A percentile compares a stretch with the other conserved stretches of the same genome.
These are phyloP conservation scores for Acipenser oxyrinchus DNA, from an alignment of 2,797 vertebrate genomes.

Conservation along the genomic window DNA sequence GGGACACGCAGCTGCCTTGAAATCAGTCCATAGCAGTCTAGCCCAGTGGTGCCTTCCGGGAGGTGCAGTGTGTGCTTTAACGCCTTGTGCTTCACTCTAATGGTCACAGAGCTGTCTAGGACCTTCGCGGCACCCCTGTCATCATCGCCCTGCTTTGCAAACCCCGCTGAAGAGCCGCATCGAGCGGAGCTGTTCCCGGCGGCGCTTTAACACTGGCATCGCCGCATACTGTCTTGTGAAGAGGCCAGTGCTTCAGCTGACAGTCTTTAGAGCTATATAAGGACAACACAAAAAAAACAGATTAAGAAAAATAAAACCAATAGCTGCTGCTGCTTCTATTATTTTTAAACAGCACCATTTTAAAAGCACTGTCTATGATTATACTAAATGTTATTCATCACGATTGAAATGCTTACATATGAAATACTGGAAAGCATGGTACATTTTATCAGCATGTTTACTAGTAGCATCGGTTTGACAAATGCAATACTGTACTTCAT, in stretches of 20 bases:
- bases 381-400: neutral
- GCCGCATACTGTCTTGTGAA: neutral
- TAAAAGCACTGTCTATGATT: neutral
- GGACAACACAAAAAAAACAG: conserved; percentile 8
- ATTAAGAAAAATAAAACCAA: neutral
- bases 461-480: neutral
- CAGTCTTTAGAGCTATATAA: conserved; percentile 7
- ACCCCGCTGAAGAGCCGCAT: neutral
- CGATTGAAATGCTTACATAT: neutral
- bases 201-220: neutral
- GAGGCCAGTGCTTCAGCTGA: neutral
- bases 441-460: neutral
- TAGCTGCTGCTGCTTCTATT: neutral
- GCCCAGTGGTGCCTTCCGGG: conserved; percentile 11
- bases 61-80: conserved; percentile 9
- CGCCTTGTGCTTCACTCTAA: conserved; percentile 16
- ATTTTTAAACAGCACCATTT: neutral
- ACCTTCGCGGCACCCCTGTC: neutral
- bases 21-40: conserved; percentile 12
- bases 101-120: neutral
- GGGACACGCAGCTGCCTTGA: conserved; percentile 14
- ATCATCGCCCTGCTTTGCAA: neutral
- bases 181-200: neutral
- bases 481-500: too few species aligned
- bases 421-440: neutral